Conservation (phyloP, 37 sponge, comb jelly and placozoan species). For the Agelas oroides region DNA sequence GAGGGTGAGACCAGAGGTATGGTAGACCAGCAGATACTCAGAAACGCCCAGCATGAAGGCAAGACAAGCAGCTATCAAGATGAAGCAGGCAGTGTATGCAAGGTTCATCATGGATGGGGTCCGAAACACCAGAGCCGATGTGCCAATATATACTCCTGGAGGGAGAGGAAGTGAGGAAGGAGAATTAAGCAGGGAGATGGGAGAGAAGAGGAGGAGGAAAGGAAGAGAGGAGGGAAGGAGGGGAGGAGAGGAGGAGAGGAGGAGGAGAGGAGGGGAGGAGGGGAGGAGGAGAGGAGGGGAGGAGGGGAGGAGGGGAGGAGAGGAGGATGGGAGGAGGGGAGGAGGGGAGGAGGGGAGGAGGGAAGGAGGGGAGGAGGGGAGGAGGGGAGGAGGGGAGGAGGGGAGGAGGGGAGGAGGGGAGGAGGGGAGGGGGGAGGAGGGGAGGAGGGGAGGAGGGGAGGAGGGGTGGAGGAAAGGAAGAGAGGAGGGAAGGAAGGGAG, state of each 20-base stretch:
- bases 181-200: neutral
- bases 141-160: conserved; percentile 60
- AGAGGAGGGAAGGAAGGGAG: too few relatives aligned
- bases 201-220: neutral
- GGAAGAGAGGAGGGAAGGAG: neutral
- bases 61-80: conserved; percentile 74
- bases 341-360: too few relatives aligned
- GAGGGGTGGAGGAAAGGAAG: neutral
- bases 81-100: conserved; percentile 23
- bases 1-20: conserved; percentile 89
- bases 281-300: neutral
- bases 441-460: too few relatives aligned
- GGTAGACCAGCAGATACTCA: conserved; percentile 91
- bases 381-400: too few relatives aligned
- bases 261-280: neutral
- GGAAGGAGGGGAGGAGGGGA: too few relatives aligned
- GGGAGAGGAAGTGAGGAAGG: neutral
- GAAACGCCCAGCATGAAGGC: conserved; percentile 90
- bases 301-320: neutral
- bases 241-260: neutral
- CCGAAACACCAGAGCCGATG: conserved; percentile 66
- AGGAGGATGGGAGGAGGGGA: too few relatives aligned
- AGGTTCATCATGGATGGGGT: conserved; percentile 3
- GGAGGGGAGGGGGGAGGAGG: too few relatives aligned
- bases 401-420: too few relatives aligned